A percentile compares a stretch with the other conserved stretches of the same genome.
These are phyloP conservation scores for human (Homo sapiens) DNA, from an alignment of 2,113 vertebrate genomes.

Conservation along the genomic window DNA sequence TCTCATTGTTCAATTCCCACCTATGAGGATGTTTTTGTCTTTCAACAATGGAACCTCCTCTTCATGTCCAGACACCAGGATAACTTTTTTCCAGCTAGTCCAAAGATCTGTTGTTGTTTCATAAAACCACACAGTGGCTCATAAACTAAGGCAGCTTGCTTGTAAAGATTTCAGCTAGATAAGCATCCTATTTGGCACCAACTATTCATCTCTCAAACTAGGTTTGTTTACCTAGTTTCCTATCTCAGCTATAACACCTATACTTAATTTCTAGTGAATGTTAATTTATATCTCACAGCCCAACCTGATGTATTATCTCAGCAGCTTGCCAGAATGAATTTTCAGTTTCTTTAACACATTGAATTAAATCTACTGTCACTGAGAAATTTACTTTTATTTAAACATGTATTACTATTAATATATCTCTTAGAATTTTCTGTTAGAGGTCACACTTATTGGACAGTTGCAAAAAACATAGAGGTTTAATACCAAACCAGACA, in stretches of 20 bases:
- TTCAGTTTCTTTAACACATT: neutral
- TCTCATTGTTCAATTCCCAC: too few relatives aligned
- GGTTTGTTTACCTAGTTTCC: neutral
- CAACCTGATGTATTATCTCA: neutral
- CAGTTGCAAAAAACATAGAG: neutral
- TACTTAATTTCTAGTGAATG: neutral
- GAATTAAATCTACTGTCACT: neutral
- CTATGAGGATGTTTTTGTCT: neutral
- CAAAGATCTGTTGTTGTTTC: neutral
- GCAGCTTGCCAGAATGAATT: neutral
- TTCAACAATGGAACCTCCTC: neutral
- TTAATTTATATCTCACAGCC: neutral
- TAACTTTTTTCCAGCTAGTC: neutral
- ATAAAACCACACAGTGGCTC: accelerated
- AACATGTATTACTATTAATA: neutral
- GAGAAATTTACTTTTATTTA: neutral
- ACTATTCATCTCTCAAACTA: too few relatives aligned
- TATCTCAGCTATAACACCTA: neutral
- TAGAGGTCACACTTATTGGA: neutral
- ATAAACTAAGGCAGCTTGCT: accelerated
- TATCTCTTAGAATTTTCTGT: neutral
- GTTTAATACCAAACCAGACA: neutral
- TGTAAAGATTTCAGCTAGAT: neutral
- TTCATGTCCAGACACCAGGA: neutral
- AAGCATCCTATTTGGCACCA: neutral